These are phyloP conservation scores for Siniperca chuatsi DNA, from an alignment of 2,113 vertebrate genomes.

Conservation along the genomic window DNA sequence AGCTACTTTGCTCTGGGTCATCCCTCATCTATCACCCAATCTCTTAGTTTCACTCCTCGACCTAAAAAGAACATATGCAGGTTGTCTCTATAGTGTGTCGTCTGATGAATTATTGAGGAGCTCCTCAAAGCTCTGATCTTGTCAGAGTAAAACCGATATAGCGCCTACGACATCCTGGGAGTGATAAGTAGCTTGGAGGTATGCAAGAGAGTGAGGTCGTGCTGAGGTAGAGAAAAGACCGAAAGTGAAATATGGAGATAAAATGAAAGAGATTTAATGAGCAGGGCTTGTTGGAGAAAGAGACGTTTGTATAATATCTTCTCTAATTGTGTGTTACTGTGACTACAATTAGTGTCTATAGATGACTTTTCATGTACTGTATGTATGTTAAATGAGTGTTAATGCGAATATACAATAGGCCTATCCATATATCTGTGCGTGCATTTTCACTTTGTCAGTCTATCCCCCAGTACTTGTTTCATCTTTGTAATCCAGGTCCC, in stretches of 20 bases:
- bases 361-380: neutral
- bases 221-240: slow-evolving; percentile 34
- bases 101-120: slow-evolving; percentile 74
- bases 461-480: neutral
- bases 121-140: slow-evolving; percentile 69
- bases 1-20: slow-evolving; percentile 14
- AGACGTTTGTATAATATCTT: neutral
- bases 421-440: neutral
- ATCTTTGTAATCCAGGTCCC: slow-evolving; percentile 43
- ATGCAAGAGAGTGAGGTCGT: slow-evolving; percentile 39
- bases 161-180: slow-evolving; percentile 54
- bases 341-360: neutral
- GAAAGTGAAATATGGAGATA: slow-evolving; percentile 2
- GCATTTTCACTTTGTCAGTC: neutral
- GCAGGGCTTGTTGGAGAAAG: neutral
- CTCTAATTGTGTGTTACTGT: slow-evolving; percentile 4
- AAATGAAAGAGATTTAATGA: slow-evolving; percentile 34
- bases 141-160: slow-evolving; percentile 63
- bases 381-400: neutral
- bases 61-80: slow-evolving; percentile 54
- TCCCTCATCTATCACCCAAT: slow-evolving; percentile 48
- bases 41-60: slow-evolving; percentile 34
- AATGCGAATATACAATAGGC: no score
- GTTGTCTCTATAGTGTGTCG: slow-evolving; percentile 38
- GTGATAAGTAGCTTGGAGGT: slow-evolving; percentile 59